Percentiles rank a stretch among this genome's conserved stretches.
Conservation (phyloP, 1,140 invertebrate genomes). For the Bombus haemorrhoidalis region DNA sequence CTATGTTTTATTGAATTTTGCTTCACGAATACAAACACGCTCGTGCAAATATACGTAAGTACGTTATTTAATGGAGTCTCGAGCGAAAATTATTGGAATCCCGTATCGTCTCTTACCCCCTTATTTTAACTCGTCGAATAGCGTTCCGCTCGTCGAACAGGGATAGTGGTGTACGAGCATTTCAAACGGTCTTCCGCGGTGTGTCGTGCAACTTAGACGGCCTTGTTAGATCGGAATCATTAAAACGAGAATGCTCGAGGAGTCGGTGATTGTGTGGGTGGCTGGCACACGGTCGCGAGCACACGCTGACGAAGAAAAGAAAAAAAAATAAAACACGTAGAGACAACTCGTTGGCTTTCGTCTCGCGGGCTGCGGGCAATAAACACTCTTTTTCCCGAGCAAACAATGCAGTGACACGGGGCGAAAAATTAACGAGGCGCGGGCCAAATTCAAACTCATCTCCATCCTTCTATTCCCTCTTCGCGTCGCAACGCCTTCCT, state of each 20-base stretch:
- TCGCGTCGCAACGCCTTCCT: not conserved
- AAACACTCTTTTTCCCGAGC: conserved; percentile 57
- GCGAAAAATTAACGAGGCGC: conserved; percentile 73
- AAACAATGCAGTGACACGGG: conserved; percentile 68
- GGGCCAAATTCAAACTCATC: conserved; percentile 59
- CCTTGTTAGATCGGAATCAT: conserved; percentile 67
- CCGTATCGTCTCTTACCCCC: not conserved
- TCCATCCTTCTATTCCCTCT: conserved; percentile 31
- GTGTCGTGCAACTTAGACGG: conserved; percentile 45
- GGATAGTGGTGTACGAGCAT: conserved; percentile 15
- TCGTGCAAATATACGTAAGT: too few species aligned
- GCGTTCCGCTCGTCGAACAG: conserved; percentile 34
- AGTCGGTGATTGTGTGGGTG: conserved; percentile 28
- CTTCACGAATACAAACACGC: too few species aligned
- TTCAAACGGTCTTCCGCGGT: not conserved
- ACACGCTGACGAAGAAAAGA: not conserved
- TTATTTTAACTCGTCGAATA: not conserved
- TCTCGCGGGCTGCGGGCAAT: conserved; percentile 62
- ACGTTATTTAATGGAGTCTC: too few species aligned
- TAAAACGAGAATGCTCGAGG: conserved; percentile 63
- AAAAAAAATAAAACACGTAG: conserved; percentile 21
- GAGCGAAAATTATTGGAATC: too few species aligned
- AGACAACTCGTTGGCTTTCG: conserved; percentile 51
- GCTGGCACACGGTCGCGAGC: conserved; percentile 4
- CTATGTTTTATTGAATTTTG: too few species aligned